Conservation (phyloP, 2,888 invertebrate genomes). For the Entomobrya proxima region DNA sequence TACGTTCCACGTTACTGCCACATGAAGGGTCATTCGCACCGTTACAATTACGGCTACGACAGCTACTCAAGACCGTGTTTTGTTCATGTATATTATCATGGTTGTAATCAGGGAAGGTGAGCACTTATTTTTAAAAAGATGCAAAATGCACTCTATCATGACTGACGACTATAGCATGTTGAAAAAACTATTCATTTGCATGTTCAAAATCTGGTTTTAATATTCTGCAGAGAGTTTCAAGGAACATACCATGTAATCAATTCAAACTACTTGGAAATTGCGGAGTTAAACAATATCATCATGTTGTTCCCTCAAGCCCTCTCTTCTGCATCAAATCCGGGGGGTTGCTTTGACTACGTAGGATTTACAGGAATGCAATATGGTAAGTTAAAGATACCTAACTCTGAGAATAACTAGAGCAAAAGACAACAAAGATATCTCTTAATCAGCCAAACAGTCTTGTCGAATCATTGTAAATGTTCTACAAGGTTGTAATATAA, state of each 20-base stretch:
- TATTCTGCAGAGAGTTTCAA: slow-evolving; percentile 65
- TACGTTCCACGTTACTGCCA: slow-evolving; percentile 65
- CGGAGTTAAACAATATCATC: slow-evolving; percentile 65
- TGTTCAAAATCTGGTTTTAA: no score
- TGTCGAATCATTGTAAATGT: no score
- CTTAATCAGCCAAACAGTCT: no score
- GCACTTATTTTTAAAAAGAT: not conserved
- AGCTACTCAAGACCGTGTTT: slow-evolving; percentile 30
- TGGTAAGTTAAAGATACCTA: slow-evolving; percentile 43
- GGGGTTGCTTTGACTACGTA: slow-evolving; percentile 69
- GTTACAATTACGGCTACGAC: not conserved
- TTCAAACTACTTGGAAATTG: slow-evolving; percentile 69
- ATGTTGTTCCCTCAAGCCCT: slow-evolving; percentile 70
- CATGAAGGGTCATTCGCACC: not conserved
- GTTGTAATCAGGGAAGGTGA: slow-evolving; percentile 66
- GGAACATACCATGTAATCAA: slow-evolving; percentile 63
- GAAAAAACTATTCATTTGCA: no score
- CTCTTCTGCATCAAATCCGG: slow-evolving; percentile 50
- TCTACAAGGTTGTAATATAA: no score
- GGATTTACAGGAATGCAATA: slow-evolving; percentile 62
- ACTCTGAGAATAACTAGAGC: no score
- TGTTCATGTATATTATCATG: slow-evolving; percentile 72
- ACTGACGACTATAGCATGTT: no score
- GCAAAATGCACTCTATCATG: not conserved
- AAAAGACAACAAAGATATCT: no score